Base-by-base conservation (phyloP, 2,888 invertebrate species). In the Phorcus lineatus region DNA sequence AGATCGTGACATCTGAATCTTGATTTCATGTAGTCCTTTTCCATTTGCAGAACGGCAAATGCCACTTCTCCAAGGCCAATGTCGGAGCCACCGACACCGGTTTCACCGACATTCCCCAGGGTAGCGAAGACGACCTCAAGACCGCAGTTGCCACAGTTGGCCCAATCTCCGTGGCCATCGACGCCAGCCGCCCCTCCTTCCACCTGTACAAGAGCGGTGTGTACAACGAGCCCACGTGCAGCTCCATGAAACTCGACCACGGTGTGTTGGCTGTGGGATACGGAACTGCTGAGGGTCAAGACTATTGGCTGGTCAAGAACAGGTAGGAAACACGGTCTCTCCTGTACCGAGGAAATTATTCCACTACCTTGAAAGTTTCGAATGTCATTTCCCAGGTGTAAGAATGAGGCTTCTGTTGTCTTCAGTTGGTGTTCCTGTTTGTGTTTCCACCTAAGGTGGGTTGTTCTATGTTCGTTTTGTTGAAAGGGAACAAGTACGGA, bases 241-340 rank as follows among this genome's bases (percentile, higher is more conserved):
- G 90, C 82, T 95, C 96, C 88, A 97, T 97, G 7, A 93, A 95
- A 82, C 94, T 97, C 66, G 97, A 98, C 94, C 98, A 98, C 90
- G 97, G 97, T 84, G 97, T 97, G 36, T 92, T 97, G 87, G 95
- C 95, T 81, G 96, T 97, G 40, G 97, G 97, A 0, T 97, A 96
- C 93, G 97, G 97, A 87, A 95, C 95, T 4, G 81, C 88, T 19
- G 77, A 53, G 22, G 82, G 80, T 11, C 47, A 80, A 13, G 96
- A 96, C 92, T 97, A 96, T 93, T 97, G 96, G 96, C 93, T 97
- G 53, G 96, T 97, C 82, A 97, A 97, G 94, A 97, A 97, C 94
- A 96, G 96, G 76, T 97, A 96, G 96, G 95, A 96, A 36, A 36
- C 36, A 36, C 36, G 2, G 3, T 2, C 22, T 9, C 4, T 9